phyloP scores from a whole-genome alignment of 64 coral and sea anemone species.

The Stichodactyla helianthus region DNA sequence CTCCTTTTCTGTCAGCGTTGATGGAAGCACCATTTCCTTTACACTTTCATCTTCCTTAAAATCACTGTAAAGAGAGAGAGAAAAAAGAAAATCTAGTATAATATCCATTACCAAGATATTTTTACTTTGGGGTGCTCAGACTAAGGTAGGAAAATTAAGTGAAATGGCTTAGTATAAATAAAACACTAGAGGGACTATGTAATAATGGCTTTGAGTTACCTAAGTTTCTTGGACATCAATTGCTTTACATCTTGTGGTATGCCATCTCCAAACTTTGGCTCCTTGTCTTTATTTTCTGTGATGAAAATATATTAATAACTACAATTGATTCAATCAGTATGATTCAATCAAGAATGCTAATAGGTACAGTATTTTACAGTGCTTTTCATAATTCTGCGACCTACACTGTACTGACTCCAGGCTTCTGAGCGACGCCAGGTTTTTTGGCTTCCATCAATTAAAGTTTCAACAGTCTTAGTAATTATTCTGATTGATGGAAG shows the following conservation, averaged over 20 bases:
- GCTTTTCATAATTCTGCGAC: no score
- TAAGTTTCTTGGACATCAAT: constrained; percentile 23
- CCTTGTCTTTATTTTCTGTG: constrained; percentile 8
- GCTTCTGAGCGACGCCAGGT: no score
- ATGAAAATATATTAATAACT: no score
- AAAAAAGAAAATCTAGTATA: background rate
- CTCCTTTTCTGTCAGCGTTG: constrained; percentile 50
- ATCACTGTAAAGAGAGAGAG: constrained; percentile 14
- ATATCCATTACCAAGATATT: background rate
- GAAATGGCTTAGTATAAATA: background rate
- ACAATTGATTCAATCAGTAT: no score
- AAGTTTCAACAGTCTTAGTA: no score
- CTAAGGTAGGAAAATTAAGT: background rate
- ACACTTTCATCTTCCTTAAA: constrained; percentile 32
- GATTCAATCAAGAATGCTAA: no score
- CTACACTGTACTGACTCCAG: no score
- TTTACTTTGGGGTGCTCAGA: background rate
- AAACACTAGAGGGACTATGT: background rate
- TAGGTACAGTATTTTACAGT: no score
- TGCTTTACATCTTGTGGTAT: constrained; percentile 29
- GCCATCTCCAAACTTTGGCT: constrained; percentile 5
- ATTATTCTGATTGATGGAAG: no score
- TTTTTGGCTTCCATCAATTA: no score
- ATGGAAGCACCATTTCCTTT: constrained; percentile 45
- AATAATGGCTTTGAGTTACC: background rate